Conservation (phyloP, 2,888 invertebrate genomes). For the Orthosia cruda region DNA sequence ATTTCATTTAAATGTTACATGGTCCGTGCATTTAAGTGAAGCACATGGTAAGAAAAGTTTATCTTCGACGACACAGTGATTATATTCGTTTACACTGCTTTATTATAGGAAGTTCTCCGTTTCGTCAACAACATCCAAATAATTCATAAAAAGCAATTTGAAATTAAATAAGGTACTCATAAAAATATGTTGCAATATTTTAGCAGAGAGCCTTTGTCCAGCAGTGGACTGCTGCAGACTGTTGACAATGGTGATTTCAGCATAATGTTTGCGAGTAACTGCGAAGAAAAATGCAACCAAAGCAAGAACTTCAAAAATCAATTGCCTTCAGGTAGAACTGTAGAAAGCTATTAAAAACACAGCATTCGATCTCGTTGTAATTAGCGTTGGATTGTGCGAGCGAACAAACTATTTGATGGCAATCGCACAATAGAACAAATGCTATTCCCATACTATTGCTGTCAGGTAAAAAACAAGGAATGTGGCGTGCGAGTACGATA, state of each 20-base stretch:
- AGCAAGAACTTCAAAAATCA: conserved; percentile 31
- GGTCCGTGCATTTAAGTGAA: background rate
- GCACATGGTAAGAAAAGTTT: background rate
- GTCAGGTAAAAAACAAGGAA: conserved; percentile 52
- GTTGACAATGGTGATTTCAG: no score
- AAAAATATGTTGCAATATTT: no score
- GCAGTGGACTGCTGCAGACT: no score
- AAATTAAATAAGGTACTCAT: no score
- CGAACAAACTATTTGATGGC: conserved; percentile 52
- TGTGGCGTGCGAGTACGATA: conserved; percentile 43
- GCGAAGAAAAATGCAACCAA: background rate
- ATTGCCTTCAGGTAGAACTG: conserved; percentile 32
- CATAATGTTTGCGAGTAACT: background rate
- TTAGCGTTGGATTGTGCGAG: conserved; percentile 62
- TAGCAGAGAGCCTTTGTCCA: background rate
- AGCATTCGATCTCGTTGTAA: conserved; percentile 62
- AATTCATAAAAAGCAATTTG: no score
- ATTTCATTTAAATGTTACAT: no score
- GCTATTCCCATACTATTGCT: conserved; percentile 58
- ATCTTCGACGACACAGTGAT: no score
- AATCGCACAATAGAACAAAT: conserved; percentile 64
- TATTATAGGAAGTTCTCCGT: no score
- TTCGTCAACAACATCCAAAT: no score
- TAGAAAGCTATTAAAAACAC: conserved; percentile 67
- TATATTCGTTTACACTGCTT: background rate